These are phyloP conservation scores for Zelostemma sp. DNA, from an alignment of 1,140 invertebrate genomes.

Conservation along the genomic window DNA sequence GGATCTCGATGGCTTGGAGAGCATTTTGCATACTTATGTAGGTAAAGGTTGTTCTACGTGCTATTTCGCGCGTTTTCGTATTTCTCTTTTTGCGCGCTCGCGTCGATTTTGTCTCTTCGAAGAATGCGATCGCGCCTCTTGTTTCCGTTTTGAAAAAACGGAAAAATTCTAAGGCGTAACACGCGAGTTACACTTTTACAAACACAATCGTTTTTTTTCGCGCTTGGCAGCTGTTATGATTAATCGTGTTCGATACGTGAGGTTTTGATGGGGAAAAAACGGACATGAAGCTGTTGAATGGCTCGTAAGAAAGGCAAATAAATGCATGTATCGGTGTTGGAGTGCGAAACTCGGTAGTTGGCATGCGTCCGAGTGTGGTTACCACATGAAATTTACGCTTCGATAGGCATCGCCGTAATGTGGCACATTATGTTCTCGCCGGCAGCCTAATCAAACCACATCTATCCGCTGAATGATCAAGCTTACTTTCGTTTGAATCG, in stretches of 20 bases:
- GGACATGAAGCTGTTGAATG: too few species aligned
- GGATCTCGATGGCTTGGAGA: slow-evolving; percentile 46
- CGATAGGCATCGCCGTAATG: slow-evolving; percentile 2
- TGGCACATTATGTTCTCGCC: not conserved
- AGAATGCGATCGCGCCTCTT: too few species aligned
- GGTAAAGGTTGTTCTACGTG: slow-evolving; percentile 37
- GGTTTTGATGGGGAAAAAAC: not conserved
- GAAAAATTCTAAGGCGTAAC: too few species aligned
- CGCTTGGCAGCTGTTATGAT: not conserved
- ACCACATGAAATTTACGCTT: slow-evolving; percentile 7
- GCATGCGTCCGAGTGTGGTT: slow-evolving; percentile 1
- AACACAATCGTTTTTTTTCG: not conserved
- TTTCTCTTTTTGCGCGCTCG: too few species aligned
- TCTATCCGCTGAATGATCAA: not conserved
- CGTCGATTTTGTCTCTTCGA: too few species aligned
- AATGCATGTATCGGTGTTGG: too few species aligned
- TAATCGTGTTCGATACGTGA: slow-evolving; percentile 6
- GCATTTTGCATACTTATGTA: slow-evolving; percentile 35
- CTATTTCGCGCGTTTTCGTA: slow-evolving; percentile 7
- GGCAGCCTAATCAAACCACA: not conserved
- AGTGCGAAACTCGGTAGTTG: slow-evolving; percentile 5
- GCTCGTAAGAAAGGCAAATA: too few species aligned
- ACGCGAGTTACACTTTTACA: too few species aligned
- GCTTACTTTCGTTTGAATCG: not conserved
- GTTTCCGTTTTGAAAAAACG: too few species aligned